Evolutionary conservation across 2,888 invertebrate species (phyloP), one percentile per base, ranked within the genome.

Genomic region (Dasypolia templi): DNA sequence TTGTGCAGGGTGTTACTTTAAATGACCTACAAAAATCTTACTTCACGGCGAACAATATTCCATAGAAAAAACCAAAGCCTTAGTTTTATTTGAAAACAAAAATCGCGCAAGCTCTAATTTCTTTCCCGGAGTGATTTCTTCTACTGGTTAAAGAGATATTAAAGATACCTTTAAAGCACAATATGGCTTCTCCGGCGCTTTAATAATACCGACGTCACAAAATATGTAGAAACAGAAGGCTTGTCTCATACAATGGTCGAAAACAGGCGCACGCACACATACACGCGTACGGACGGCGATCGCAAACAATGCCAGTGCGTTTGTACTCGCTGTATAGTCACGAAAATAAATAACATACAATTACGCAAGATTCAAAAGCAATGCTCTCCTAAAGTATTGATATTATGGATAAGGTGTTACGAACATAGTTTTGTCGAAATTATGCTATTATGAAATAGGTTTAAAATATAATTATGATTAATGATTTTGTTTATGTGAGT

Each of bases 101-200:
- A 46, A 56, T 46, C 39, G 17, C 35, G 63, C 26, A 46, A 62
- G 32, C 44, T 65, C 32, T 35, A 69, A 68, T 72, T 78, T 80
- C 51, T 42, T 65, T 70, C 32, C 7, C 29, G 32, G 55, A 77
- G 51, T 77, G 72, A 80, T 72, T 65, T 78, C 72, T 78, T 56
- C 67, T 56, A 65, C 49, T 78, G 67, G 61, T 79, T 83, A 65
- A 46, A 69, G 51, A 59, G 63, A 67, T 75, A 84, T 81, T 76
- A 77, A 81, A 79, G 72, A 46, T 61, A 55, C 53, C 62, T 71
- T 70, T 56, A 70, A 46, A 84, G 22, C 61, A 75, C 46, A 73
- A 82, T 82, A 79, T 85, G 67, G 71, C 83, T 72, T 75, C 72
- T 44, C 56, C 22, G 39, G 70, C 61, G 63, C 35, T 64, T 77